phyloP scores from a whole-genome alignment of 2,113 vertebrate species.

The Centropus unirufus region DNA sequence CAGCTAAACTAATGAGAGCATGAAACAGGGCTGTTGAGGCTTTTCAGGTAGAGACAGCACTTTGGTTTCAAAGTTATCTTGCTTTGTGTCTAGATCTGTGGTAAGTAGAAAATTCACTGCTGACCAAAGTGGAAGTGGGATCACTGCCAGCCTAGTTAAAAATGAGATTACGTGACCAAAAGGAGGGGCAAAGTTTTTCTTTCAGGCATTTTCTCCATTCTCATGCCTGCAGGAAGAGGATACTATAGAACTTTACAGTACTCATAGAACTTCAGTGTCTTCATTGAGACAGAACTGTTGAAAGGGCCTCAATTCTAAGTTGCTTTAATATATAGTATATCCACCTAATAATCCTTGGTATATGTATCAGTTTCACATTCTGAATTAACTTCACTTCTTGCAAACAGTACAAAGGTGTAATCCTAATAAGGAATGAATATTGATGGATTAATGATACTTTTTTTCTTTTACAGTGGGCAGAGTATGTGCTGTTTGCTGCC shows the following conservation, averaged over 20 bases:
- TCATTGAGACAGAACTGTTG: neutral
- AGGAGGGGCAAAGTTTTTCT: neutral
- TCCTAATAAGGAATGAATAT: neutral
- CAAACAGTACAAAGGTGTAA: neutral
- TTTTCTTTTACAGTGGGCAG: slow-evolving; percentile 85
- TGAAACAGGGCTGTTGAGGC: neutral
- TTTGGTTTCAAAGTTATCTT: neutral
- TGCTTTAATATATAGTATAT: neutral
- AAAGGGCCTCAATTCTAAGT: neutral
- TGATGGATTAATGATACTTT: neutral
- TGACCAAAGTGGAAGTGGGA: neutral
- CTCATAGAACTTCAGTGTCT: neutral
- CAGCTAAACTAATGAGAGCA: neutral
- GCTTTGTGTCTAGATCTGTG: neutral
- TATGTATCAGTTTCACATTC: neutral
- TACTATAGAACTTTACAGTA: neutral
- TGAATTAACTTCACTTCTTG: neutral
- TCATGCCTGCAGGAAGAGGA: neutral
- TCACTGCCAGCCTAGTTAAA: neutral
- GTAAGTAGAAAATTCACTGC: neutral
- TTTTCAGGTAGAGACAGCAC: neutral
- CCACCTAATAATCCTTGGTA: neutral
- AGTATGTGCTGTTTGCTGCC: slow-evolving; percentile 90
- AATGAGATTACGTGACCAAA: neutral
- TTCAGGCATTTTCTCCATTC: neutral